These are phyloP conservation scores for Antidorcas marsupialis DNA, from an alignment of 2,113 vertebrate genomes.

Conservation along the genomic window DNA sequence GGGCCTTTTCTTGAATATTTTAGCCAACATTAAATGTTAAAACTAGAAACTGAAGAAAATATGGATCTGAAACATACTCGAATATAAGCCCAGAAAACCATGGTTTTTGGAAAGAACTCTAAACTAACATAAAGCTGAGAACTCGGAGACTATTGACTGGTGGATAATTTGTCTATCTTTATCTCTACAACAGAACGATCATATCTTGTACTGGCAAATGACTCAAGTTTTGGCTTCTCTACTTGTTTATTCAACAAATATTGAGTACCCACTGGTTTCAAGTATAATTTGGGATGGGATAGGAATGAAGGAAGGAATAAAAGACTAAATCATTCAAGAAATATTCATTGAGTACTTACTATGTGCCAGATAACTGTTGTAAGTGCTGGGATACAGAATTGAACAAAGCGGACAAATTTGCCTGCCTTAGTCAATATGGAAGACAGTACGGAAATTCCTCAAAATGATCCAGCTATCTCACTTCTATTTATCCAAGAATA, in stretches of 20 bases:
- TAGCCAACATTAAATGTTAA: neutral
- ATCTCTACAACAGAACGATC: neutral
- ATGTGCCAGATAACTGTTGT: neutral
- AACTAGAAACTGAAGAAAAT: neutral
- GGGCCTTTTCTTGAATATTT: neutral
- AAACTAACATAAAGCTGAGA: neutral
- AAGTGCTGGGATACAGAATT: neutral
- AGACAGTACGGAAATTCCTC: neutral
- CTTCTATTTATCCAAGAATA: neutral
- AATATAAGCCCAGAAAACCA: neutral
- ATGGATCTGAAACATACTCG: neutral
- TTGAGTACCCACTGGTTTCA: neutral
- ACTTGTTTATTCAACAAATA: slow-evolving; percentile 16
- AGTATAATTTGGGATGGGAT: neutral
- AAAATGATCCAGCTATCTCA: neutral
- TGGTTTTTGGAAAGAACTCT: neutral
- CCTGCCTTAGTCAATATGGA: neutral
- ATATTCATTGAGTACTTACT: slow-evolving; percentile 14
- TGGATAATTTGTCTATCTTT: neutral
- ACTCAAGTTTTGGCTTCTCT: neutral
- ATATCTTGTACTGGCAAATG: neutral
- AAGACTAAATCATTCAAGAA: neutral
- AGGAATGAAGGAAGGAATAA: neutral
- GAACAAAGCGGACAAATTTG: neutral
- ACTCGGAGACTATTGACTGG: neutral